phyloP scores from a whole-genome alignment of 2,113 vertebrate genomes.

The Chamaea fasciata region DNA sequence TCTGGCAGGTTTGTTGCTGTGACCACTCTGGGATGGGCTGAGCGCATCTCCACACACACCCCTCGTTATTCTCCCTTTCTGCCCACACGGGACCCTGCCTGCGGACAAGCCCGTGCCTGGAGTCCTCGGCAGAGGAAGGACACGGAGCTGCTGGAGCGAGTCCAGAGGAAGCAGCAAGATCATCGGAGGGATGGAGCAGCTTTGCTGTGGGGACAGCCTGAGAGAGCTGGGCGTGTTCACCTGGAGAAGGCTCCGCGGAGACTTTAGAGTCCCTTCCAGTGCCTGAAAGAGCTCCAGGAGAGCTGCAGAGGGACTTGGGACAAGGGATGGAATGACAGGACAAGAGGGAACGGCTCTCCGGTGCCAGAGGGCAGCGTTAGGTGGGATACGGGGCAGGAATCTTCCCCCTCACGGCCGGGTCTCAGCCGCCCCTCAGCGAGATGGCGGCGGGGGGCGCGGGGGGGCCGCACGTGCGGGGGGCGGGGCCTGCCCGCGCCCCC shows the following conservation, averaged over 20 bases:
- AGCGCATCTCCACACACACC: not conserved
- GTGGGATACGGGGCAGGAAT: fast-evolving
- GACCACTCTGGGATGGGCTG: not conserved
- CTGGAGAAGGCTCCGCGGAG: not conserved
- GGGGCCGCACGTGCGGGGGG: not conserved
- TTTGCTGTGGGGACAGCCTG: too few relatives aligned
- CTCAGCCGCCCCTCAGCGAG: not conserved
- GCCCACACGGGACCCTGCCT: not conserved
- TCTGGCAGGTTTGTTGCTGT: not conserved
- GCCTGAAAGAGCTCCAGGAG: not conserved
- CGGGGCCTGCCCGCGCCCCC: not conserved
- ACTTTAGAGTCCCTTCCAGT: not conserved
- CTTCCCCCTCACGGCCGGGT: not conserved
- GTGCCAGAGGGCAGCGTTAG: not conserved
- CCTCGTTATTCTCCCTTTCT: not conserved
- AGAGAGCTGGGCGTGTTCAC: not conserved
- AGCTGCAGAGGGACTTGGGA: not conserved
- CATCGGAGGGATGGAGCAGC: not conserved
- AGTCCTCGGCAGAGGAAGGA: not conserved
- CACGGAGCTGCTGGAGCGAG: not conserved
- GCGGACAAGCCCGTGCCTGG: not conserved
- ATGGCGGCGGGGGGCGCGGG: not conserved
- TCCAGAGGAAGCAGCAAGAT: not conserved
- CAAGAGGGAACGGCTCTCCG: not conserved
- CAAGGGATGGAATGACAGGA: not conserved